phyloP scores from a whole-genome alignment of 92 coral and sea anemone genomes.

The Plumapathes pennacea region DNA sequence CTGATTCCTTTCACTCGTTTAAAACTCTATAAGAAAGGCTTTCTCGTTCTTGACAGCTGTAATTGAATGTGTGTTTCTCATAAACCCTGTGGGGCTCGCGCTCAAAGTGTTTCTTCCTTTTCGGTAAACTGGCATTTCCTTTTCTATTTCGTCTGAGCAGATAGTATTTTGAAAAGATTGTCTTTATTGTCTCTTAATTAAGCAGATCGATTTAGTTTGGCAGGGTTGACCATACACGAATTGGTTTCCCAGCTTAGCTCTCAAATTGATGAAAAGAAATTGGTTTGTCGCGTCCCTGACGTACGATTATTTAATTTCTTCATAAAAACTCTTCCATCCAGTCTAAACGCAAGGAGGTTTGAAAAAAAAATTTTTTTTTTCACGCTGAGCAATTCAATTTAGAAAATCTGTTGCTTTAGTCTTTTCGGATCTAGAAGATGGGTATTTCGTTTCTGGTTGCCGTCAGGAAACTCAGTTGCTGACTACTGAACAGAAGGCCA shows the following conservation, averaged over 20 bases:
- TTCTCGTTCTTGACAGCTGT: slow-evolving; percentile 17
- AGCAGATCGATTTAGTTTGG: slow-evolving; percentile 37
- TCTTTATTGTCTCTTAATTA: slow-evolving; percentile 15
- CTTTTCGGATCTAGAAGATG: too few species aligned
- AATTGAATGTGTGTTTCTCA: slow-evolving; percentile 5
- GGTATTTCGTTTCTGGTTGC: too few species aligned
- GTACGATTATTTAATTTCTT: background rate
- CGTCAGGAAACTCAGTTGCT: too few species aligned
- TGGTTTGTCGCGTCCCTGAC: slow-evolving; percentile 1
- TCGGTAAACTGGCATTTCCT: too few species aligned
- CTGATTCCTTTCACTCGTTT: slow-evolving; percentile 42
- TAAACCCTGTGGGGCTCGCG: slow-evolving; percentile 3
- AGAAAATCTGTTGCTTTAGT: too few species aligned
- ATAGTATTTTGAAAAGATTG: background rate
- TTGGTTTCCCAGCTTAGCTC: slow-evolving; percentile 2
- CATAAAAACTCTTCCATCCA: background rate
- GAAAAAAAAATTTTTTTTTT: too few species aligned
- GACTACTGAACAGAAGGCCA: too few species aligned
- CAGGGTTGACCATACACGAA: slow-evolving; percentile 22
- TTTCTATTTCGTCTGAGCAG: background rate
- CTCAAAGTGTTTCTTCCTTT: too few species aligned
- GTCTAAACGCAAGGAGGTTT: too few species aligned
- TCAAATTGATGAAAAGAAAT: background rate
- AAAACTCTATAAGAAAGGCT: slow-evolving; percentile 19
- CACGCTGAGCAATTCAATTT: too few species aligned